These are phyloP conservation scores for Aethina tumida DNA, from an alignment of 1,140 invertebrate species.

Conservation along the genomic window DNA sequence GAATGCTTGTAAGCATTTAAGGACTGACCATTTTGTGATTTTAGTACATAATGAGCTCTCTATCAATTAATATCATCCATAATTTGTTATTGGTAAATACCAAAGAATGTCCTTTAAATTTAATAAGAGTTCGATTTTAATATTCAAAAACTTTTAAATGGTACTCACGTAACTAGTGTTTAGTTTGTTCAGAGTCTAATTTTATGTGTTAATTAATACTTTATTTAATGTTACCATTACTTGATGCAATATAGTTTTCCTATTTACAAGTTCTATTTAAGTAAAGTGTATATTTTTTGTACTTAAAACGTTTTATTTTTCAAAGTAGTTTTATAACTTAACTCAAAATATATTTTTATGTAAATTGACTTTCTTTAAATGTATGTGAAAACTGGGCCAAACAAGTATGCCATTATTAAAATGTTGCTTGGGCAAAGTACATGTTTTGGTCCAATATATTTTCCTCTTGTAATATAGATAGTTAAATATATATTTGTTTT, in stretches of 20 bases:
- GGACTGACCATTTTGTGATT: conserved; percentile 17
- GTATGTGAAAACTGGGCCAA: no score
- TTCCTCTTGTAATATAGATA: conserved; percentile 10
- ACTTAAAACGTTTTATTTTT: conserved; percentile 6
- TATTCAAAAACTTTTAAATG: conserved; percentile 6
- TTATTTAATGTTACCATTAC: conserved; percentile 1
- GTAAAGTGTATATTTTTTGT: conserved; percentile 9
- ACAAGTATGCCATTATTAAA: conserved; percentile 2
- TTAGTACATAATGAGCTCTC: conserved; percentile 15
- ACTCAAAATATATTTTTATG: neutral
- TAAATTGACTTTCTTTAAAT: neutral
- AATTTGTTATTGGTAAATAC: conserved; percentile 14
- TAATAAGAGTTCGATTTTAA: conserved; percentile 6
- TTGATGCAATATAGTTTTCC: no score
- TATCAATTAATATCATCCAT: conserved; percentile 9
- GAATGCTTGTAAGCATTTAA: conserved; percentile 15
- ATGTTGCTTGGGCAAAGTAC: conserved; percentile 3
- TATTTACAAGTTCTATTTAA: no score
- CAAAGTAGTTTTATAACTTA: conserved; percentile 2
- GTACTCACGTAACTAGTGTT: conserved; percentile 4
- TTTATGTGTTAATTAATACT: conserved; percentile 6
- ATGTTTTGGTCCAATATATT: conserved; percentile 13
- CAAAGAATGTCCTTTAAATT: conserved; percentile 17
- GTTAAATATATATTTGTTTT: conserved; percentile 13
- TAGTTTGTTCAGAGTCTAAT: conserved; percentile 11